Percentiles rank a stretch among this genome's conserved stretches.
These are phyloP conservation scores for Varanus komodoensis DNA, from an alignment of 2,113 vertebrate species.

Conservation along the genomic window DNA sequence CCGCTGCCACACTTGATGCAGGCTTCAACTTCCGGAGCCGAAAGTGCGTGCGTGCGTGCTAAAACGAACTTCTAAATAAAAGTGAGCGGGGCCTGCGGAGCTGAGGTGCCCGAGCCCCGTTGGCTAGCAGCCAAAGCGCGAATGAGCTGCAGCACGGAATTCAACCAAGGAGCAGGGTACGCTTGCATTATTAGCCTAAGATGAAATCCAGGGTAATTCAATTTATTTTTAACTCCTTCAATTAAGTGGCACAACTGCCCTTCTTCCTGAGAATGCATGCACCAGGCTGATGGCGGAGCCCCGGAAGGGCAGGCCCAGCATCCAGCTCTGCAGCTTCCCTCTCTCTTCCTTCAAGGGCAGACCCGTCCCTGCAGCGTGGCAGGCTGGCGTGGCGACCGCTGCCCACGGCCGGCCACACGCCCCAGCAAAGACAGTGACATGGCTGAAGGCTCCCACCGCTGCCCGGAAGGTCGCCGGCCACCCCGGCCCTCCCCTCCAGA, in stretches of 20 bases:
- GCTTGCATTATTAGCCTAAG: constrained; percentile 34
- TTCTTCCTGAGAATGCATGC: background rate
- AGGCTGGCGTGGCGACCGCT: too few relatives aligned
- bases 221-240: constrained; percentile 47
- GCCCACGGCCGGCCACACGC: too few relatives aligned
- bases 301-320: too few relatives aligned
- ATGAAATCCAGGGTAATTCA: constrained; percentile 50
- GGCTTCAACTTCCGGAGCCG: constrained; percentile 29
- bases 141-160: background rate
- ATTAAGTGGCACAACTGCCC: constrained; percentile 1
- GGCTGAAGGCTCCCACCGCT: too few relatives aligned
- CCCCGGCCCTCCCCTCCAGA: too few relatives aligned
- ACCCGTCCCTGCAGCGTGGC: too few relatives aligned
- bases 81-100: constrained; percentile 22
- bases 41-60: background rate
- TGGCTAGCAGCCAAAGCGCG: constrained; percentile 25
- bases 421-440: too few relatives aligned
- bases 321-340: too few relatives aligned
- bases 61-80: constrained; percentile 19
- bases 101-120: background rate
- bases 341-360: too few relatives aligned
- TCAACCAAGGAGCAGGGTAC: background rate
- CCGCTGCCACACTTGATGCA: constrained; percentile 15
- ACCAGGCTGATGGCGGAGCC: background rate
- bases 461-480: too few relatives aligned